phyloP scores from a whole-genome alignment of 2,888 invertebrate species.

The Cataglyphis livida region DNA sequence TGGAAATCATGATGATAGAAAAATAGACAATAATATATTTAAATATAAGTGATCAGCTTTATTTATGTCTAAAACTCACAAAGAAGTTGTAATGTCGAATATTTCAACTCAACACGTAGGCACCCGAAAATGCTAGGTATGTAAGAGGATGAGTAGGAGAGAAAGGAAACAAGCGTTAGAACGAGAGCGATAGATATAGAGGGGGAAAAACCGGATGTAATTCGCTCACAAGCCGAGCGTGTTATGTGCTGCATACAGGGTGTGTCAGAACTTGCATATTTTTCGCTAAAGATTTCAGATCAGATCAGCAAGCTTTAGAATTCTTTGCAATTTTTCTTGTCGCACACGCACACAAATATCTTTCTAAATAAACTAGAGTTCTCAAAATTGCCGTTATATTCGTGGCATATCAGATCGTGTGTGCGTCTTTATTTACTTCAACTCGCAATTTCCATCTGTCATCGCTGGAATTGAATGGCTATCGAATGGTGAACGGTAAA shows the following conservation, averaged over 20 bases:
- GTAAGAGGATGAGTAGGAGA: neutral
- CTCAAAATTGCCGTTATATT: neutral
- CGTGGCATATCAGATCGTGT: slow-evolving; percentile 15
- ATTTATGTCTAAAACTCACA: neutral
- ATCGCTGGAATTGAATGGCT: slow-evolving; percentile 22
- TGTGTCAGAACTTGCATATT: neutral
- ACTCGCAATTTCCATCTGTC: slow-evolving; percentile 34
- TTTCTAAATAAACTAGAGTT: neutral
- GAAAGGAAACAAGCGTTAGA: slow-evolving; percentile 24
- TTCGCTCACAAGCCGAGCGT: slow-evolving; percentile 36
- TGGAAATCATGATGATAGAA: neutral
- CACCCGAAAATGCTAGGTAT: slow-evolving; percentile 16
- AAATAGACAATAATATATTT: neutral
- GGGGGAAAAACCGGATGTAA: slow-evolving; percentile 52
- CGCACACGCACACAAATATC: neutral
- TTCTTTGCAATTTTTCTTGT: neutral
- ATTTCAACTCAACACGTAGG: neutral
- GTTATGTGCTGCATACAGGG: slow-evolving; percentile 21
- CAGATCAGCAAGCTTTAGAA: neutral
- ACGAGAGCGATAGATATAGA: slow-evolving; percentile 10
- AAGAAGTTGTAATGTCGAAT: neutral
- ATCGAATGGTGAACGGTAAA: slow-evolving; percentile 13
- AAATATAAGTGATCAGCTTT: neutral
- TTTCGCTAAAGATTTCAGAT: neutral
- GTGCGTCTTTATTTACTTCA: neutral